Evolutionary conservation across 30 jellyfish, hydroid and myxozoan genomes (phyloP), one percentile per base, ranked within the genome.

Genomic region (Phacellophora camtschatica): DNA sequence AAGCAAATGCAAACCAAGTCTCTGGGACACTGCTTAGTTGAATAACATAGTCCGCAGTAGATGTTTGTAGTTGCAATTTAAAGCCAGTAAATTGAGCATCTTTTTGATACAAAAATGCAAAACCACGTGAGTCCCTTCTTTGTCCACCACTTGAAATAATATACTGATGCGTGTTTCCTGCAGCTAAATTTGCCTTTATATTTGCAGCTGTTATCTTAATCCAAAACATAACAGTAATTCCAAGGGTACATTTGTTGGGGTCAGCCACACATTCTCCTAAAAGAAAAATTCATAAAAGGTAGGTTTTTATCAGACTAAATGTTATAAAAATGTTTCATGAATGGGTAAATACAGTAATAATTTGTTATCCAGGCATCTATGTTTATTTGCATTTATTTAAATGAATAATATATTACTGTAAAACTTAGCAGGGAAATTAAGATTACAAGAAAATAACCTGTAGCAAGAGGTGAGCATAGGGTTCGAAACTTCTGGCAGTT

Each of bases 121-220:
- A 90, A 19, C 98, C 98, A 33, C 96, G 83, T 2, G 97, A 90
- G 35, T 90, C 97, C 32, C 87, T 54, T 49, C 91, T 83, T 75
- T 90, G 98, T 30, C 98, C 98, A 23, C 98, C 98, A 72, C 95
- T 90, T 5, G 98, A 84, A 23, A 84, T 71, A 28, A 90, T 66
- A 45, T 90, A 90, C 29, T 84, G 96, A 65, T 90, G 96, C 1
- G 83, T 78, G 34, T 71, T 50, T 31, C 95, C 95, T 1, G 76
- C 84, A 1, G 65, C 72, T 3, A 70, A 43, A 79, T 75, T 90
- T 1, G 64, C 48, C 5, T 70, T 49, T 30, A 90, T 90, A 64
- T 27, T 41, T 11, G 70, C 66, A 42, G 88, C 43, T 22, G 96
- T 84, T 84, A 90, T 84, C 33, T 81, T 78, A 19, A 90, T 42